These are phyloP conservation scores for Hiodon alosoides DNA, from an alignment of 2,113 vertebrate genomes.

Conservation along the genomic window DNA sequence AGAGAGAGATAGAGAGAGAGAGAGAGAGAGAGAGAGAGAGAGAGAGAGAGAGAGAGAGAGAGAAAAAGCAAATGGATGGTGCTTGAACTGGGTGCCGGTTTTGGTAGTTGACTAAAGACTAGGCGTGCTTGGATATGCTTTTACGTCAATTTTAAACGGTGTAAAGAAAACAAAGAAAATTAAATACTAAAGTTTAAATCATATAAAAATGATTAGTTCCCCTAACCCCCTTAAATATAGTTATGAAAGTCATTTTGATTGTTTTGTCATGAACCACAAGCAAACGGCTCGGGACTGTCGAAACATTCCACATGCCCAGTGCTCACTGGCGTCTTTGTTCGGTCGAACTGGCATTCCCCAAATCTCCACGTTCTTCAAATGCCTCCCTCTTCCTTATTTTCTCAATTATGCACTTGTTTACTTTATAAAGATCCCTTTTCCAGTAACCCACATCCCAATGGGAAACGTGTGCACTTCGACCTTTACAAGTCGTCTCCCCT, in stretches of 20 bases:
- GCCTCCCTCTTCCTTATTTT: conserved; percentile 92
- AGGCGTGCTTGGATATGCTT: no score
- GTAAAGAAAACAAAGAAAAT: no score
- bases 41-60: no score
- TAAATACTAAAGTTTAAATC: no score
- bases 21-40: no score
- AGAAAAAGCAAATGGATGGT: no score
- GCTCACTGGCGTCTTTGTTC: conserved; percentile 64
- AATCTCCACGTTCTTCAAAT: conserved; percentile 89
- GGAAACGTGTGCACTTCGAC: conserved; percentile 10
- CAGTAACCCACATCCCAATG: conserved; percentile 9
- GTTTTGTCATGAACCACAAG: conserved; percentile 65
- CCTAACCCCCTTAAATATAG: not conserved
- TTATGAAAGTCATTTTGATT: conserved; percentile 40
- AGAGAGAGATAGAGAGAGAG: no score
- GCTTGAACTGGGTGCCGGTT: no score
- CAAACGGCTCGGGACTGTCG: conserved; percentile 59
- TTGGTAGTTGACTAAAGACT: no score
- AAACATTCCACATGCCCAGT: conserved; percentile 55
- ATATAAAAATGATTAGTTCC: no score
- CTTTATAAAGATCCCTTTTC: conserved; percentile 82
- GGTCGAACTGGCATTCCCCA: conserved; percentile 74
- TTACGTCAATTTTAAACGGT: no score
- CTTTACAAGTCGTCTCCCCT: not conserved
- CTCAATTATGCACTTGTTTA: conserved; percentile 96